Conservation (phyloP, 2,888 invertebrate species). For the Cacoxenus indagator region DNA sequence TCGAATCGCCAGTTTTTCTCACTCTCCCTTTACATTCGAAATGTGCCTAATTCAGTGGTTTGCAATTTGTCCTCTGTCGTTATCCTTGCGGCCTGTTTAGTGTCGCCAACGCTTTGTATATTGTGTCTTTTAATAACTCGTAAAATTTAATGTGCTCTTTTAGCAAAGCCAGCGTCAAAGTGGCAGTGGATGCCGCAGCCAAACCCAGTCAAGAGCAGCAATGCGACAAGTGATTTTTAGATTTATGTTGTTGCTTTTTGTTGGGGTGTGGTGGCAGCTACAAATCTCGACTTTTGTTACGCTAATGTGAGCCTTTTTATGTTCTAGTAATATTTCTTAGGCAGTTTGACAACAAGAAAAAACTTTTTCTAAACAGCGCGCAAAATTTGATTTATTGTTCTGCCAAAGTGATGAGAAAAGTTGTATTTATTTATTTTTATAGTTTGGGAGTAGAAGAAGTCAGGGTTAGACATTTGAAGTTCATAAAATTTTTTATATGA, state of each 20-base stretch:
- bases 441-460: background rate
- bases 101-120: conserved; percentile 33
- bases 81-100: conserved; percentile 47
- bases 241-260: conserved; percentile 50
- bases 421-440: too few relatives aligned
- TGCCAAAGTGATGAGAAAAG: conserved; percentile 4
- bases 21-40: conserved; percentile 44
- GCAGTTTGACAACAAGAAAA: background rate
- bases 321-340: conserved; percentile 1
- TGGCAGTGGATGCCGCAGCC: background rate
- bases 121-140: conserved; percentile 59
- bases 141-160: conserved; percentile 59
- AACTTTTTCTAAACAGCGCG: background rate
- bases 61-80: conserved; percentile 47
- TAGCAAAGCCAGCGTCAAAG: conserved; percentile 19
- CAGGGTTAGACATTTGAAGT: too few relatives aligned
- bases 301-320: conserved; percentile 52
- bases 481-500: too few relatives aligned
- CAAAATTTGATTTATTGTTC: conserved; percentile 18
- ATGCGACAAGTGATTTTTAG: conserved; percentile 69
- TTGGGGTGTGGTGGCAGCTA: background rate
- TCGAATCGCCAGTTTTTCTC: background rate
- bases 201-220: conserved; percentile 39
- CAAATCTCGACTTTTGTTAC: conserved; percentile 45
- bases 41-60: conserved; percentile 62